These are phyloP conservation scores for Trichomycterus rosablanca DNA, from an alignment of 2,113 vertebrate species.

Conservation along the genomic window DNA sequence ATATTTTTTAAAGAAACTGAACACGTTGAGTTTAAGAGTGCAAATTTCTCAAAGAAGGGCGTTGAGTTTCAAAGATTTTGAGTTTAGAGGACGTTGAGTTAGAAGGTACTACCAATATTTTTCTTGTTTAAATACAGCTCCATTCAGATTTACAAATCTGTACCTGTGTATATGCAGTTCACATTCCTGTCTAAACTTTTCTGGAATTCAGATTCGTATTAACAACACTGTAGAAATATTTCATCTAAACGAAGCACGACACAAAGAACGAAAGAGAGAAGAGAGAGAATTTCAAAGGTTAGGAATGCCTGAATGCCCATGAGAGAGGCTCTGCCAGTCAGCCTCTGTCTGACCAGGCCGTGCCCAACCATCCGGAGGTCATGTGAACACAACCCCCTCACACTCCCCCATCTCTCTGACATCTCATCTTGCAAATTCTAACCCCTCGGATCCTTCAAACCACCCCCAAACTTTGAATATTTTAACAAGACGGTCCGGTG, in stretches of 20 bases:
- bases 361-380: conserved; percentile 65
- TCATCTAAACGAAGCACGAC: background rate
- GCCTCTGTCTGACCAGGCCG: conserved; percentile 59
- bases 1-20: too few relatives aligned
- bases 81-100: too few relatives aligned
- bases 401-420: conserved; percentile 60
- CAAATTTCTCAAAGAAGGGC: too few relatives aligned
- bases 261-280: conserved; percentile 23
- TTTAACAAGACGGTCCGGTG: conserved; percentile 61
- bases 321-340: conserved; percentile 78
- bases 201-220: too few relatives aligned
- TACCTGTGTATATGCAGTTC: background rate
- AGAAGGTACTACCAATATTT: too few relatives aligned
- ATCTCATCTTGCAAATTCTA: conserved; percentile 56
- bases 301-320: conserved; percentile 88
- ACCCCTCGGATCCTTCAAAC: background rate
- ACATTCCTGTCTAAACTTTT: too few relatives aligned
- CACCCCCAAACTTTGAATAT: conserved; percentile 52
- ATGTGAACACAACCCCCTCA: conserved; percentile 70
- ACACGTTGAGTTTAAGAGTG: too few relatives aligned
- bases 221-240: too few relatives aligned
- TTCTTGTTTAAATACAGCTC: too few relatives aligned
- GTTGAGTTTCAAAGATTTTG: too few relatives aligned
- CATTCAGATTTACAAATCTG: too few relatives aligned
- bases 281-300: background rate